Evolutionary conservation across 2,113 vertebrate species (phyloP), one percentile per base, ranked within the genome.

Genomic region (Bombycilla garrulus): DNA sequence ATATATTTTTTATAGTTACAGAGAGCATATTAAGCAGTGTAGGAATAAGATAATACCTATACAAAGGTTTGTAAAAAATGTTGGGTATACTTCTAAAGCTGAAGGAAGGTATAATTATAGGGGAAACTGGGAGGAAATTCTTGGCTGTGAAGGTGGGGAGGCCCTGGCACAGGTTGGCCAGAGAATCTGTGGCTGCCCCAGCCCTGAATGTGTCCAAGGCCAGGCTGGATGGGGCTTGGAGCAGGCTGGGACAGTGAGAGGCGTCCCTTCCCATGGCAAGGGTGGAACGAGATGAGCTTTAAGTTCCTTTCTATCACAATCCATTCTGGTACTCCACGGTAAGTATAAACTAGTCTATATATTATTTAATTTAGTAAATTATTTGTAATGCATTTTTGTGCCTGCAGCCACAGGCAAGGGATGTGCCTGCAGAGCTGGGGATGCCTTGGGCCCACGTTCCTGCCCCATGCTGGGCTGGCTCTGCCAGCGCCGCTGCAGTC

Each of bases 401-500:
- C n/a, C 29, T 35, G 47, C 61, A 45, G 69, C 45, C 1, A 1
- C 24, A 17, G 23, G 23, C n/a, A n/a, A n/a, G n/a, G n/a, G n/a
- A n/a, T n/a, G n/a, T n/a, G n/a, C n/a, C n/a, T 45, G 60, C 28
- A 25, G 38, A 23, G 33, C 31, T 58, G 20, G 33, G 33, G 19
- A 3, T 45, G 28, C 29, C 25, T 12, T 22, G 47, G 53, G 61
- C n/a, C n/a, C 16, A 2, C 2, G 6, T 5, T 53, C 12, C 53
- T 45, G 60, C n/a, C 45, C 28, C 0, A 0, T 33, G 33, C 54
- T 7, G 3, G 54, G 36, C 54, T 29, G 54, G 36, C 35, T 66
- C 7, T 22, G 15, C n/a, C 50, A 33, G 36, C 0, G 0, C 50
- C 0, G 1, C 40, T 44, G 31, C 38, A 38, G 38, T 12, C 38